Evolutionary conservation across 2,797 vertebrate species (phyloP), one percentile per base, ranked within the genome.

Genomic region (Sebastes wilsoni): DNA sequence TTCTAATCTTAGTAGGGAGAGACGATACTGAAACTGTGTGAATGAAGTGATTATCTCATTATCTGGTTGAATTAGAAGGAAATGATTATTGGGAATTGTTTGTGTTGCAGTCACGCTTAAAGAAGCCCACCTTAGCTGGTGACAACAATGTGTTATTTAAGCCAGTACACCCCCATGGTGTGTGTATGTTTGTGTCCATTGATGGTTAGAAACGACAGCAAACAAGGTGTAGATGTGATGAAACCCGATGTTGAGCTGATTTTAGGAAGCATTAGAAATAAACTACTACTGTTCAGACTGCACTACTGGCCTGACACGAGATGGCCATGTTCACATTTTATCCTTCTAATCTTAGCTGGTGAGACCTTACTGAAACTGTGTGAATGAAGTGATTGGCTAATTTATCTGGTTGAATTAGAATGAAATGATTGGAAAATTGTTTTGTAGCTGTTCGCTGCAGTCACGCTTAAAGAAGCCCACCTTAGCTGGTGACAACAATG

Each of bases 291-390:
- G 49, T 10, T 4, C 25, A 20, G 4, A 28, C 4, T 3, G 3
- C 16, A 67, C 14, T 27, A 13, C 25, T 62, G 14, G 10, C 20
- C 20, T 56, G 5, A 38, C 75, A 87, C 72, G 85, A 90, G 71
- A 82, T 91, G 72, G 79, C 80, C 86, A 84, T 79, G 72, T 77
- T 86, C 71, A 75, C 36, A 49, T 73, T 32, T 32, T 54, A 65
- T 77, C 8, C 2, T 18, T 30, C 6, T 23, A 30, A 10, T 74
- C 22, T 54, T 38, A 58, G 42, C 23, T 49, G 32, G 64, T 14
- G 34, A 66, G 34, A 66, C 13, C 3, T 18, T 3, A 11, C 25
- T 32, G 32, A 77, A 81, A 77, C 49, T 62, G 38, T 42, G 70
- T 54, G 70, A 62, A 22, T 52, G 13, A 34, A 42, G 52, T 22